These are phyloP conservation scores for Gryon sp. DNA, from an alignment of 1,140 invertebrate genomes.

Conservation along the genomic window DNA sequence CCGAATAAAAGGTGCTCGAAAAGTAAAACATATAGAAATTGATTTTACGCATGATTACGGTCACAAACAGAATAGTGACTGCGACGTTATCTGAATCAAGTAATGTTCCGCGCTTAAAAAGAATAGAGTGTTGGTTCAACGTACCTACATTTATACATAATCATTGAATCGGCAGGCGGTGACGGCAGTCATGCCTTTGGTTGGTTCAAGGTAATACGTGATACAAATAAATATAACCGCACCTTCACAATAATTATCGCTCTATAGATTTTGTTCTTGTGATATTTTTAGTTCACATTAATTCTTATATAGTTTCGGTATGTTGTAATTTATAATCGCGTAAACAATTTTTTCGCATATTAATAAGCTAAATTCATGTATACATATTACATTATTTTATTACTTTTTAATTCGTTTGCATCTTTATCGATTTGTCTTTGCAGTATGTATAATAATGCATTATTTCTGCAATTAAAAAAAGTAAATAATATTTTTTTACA, in stretches of 20 bases:
- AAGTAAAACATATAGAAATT: constrained; percentile 56
- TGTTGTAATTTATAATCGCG: too few species aligned
- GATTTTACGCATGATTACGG: constrained; percentile 62
- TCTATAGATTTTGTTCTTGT: constrained; percentile 5
- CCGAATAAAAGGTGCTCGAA: constrained; percentile 53
- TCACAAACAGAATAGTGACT: constrained; percentile 47
- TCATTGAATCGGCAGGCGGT: constrained; percentile 45
- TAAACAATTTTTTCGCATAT: too few species aligned
- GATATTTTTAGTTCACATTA: constrained; percentile 9
- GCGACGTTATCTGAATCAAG: constrained; percentile 57
- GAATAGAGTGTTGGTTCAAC: constrained; percentile 52
- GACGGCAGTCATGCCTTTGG: constrained; percentile 38
- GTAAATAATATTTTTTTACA: too few species aligned
- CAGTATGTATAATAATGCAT: too few species aligned
- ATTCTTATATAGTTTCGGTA: background rate
- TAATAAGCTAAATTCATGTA: too few species aligned
- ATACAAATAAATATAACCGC: constrained; percentile 60
- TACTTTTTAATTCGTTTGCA: too few species aligned
- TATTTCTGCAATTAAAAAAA: too few species aligned
- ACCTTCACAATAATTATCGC: constrained; percentile 46
- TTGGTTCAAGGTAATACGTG: constrained; percentile 60
- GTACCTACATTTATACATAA: constrained; percentile 53
- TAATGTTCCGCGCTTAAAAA: constrained; percentile 40
- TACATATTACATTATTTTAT: too few species aligned
- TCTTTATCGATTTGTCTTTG: too few species aligned